Percentiles rank a stretch among this genome's conserved stretches.
phyloP scores from a whole-genome alignment of 2,888 invertebrate species.

The Drosophila pseudotalamancana region DNA sequence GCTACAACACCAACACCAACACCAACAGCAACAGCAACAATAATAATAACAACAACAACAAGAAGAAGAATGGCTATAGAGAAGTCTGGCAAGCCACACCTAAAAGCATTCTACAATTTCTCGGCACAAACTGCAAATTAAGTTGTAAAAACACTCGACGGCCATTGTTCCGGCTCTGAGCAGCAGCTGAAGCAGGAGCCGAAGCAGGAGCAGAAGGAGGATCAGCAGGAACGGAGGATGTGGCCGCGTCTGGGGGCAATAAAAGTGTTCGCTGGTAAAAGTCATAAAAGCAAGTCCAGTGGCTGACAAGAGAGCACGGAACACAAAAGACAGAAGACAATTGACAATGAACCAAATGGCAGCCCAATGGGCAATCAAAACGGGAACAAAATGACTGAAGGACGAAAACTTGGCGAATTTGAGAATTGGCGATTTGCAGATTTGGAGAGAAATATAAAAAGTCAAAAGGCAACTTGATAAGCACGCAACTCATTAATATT shows the following conservation, averaged over 20 bases:
- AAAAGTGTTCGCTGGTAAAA: conserved; percentile 67
- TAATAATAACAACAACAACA: conserved; percentile 16
- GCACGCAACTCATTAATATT: background rate
- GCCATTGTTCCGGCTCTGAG: conserved; percentile 31
- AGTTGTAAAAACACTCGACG: conserved; percentile 66
- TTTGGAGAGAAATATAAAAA: background rate
- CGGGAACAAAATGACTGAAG: conserved; percentile 2
- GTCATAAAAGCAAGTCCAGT: conserved; percentile 67
- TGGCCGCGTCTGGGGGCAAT: conserved; percentile 52
- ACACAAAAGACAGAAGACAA: conserved; percentile 60
- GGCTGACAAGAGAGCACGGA: conserved; percentile 30
- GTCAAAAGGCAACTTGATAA: background rate
- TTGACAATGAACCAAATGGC: conserved; percentile 76
- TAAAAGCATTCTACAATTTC: conserved; percentile 58
- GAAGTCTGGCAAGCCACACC: conserved; percentile 54
- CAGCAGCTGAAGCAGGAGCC: too few relatives aligned
- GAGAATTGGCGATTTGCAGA: conserved; percentile 15
- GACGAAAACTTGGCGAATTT: too few relatives aligned
- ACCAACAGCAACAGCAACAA: conserved; percentile 14
- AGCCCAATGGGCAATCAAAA: conserved; percentile 53
- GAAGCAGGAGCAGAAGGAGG: too few relatives aligned
- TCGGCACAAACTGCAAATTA: conserved; percentile 66
- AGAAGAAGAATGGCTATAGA: conserved; percentile 16
- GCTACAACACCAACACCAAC: conserved; percentile 7
- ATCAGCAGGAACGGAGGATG: background rate